phyloP scores from a whole-genome alignment of 1,140 invertebrate genomes.

The Gryllus bimaculatus region DNA sequence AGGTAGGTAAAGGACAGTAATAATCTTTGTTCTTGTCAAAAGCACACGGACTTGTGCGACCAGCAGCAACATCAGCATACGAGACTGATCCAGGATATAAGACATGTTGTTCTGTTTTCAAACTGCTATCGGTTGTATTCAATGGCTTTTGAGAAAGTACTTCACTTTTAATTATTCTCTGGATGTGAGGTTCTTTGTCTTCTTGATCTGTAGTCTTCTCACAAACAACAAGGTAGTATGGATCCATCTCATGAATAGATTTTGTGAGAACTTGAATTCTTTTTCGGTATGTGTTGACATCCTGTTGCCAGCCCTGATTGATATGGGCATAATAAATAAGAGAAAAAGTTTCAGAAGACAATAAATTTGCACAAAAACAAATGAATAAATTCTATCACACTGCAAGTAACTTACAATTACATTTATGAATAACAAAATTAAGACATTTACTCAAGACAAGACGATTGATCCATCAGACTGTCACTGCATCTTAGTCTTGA shows the following conservation, averaged over 20 bases:
- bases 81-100: slow-evolving; percentile 21
- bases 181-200: slow-evolving; percentile 6
- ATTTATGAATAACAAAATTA: no score
- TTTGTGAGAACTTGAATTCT: slow-evolving; percentile 41
- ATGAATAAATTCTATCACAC: no score
- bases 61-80: slow-evolving; percentile 46
- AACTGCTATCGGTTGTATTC: no score
- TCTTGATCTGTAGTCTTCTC: slow-evolving; percentile 6
- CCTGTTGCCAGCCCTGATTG: slow-evolving; percentile 23
- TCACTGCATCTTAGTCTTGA: no score
- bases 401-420: no score
- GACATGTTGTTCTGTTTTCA: slow-evolving; percentile 10
- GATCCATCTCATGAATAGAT: slow-evolving; percentile 61
- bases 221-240: slow-evolving; percentile 40
- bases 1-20: no score
- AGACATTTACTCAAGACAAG: no score
- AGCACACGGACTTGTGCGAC: slow-evolving; percentile 36
- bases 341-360: no score
- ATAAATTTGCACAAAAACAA: no score
- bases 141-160: no score
- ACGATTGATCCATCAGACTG: no score
- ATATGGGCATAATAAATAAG: background rate
- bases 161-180: no score
- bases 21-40: slow-evolving; percentile 10
- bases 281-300: slow-evolving; percentile 22